A percentile compares a stretch with the other conserved stretches of the same genome.
These are phyloP conservation scores for Orthosia incerta DNA, from an alignment of 2,888 invertebrate genomes.

Conservation along the genomic window DNA sequence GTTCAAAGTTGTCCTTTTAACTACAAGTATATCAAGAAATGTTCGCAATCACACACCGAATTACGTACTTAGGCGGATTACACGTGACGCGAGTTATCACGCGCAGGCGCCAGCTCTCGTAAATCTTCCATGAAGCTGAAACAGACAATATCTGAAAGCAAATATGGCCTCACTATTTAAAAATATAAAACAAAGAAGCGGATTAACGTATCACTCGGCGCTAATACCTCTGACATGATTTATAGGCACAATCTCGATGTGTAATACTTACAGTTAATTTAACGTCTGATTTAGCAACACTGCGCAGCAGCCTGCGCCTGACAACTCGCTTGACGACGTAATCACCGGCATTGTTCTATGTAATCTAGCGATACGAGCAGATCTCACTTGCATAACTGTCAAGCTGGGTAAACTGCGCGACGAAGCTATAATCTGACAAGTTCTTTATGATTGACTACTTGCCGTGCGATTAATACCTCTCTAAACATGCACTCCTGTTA, in stretches of 20 bases:
- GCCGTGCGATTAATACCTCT: constrained; percentile 81
- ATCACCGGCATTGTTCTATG: constrained; percentile 88
- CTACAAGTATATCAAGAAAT: constrained; percentile 78
- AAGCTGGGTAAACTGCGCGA: constrained; percentile 83
- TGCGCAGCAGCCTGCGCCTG: constrained; percentile 75
- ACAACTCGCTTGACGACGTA: constrained; percentile 87
- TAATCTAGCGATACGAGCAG: constrained; percentile 88
- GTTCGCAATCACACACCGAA: constrained; percentile 89
- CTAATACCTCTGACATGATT: constrained; percentile 88
- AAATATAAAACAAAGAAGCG: constrained; percentile 90
- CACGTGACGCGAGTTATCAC: constrained; percentile 88
- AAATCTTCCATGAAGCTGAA: constrained; percentile 88
- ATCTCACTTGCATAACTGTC: constrained; percentile 89
- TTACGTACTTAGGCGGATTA: constrained; percentile 89
- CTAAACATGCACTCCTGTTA: constrained; percentile 80
- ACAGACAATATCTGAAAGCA: constrained; percentile 89
- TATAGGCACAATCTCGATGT: constrained; percentile 85
- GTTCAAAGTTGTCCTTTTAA: constrained; percentile 84
- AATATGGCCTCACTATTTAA: constrained; percentile 90
- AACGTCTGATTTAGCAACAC: constrained; percentile 88
- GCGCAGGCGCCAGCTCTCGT: constrained; percentile 87
- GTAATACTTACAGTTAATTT: constrained; percentile 84
- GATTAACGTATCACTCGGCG: constrained; percentile 89
- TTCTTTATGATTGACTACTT: constrained; percentile 86
- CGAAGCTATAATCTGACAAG: constrained; percentile 86